A percentile compares a stretch with the other conserved stretches of the same genome.
These are phyloP conservation scores for Andrena bicolor DNA, from an alignment of 2,888 invertebrate genomes.

Conservation along the genomic window DNA sequence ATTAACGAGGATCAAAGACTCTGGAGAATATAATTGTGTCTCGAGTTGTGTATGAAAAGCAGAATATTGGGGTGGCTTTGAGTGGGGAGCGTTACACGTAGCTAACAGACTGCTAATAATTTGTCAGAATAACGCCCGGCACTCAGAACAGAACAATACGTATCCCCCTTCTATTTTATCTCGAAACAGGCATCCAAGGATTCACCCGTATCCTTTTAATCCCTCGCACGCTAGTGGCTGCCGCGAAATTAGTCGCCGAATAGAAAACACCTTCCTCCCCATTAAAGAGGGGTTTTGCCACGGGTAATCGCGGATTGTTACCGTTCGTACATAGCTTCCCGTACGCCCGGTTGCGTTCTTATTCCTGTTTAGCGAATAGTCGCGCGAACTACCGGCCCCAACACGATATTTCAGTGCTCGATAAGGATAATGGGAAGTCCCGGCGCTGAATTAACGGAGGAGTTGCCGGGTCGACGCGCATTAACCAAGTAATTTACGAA, in stretches of 20 bases:
- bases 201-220: conserved; percentile 14
- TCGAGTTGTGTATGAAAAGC: background rate
- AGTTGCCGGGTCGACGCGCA: conserved; percentile 60
- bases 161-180: background rate
- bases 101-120: background rate
- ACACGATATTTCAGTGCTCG: conserved; percentile 65
- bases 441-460: conserved; percentile 67
- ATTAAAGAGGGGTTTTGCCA: conserved; percentile 23
- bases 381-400: conserved; percentile 15
- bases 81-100: no score
- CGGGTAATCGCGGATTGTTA: conserved; percentile 33
- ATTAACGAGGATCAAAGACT: background rate
- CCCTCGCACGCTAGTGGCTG: background rate
- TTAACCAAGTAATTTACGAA: conserved; percentile 70
- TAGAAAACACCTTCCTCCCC: conserved; percentile 25
- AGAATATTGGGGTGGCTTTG: background rate
- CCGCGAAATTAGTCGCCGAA: conserved; percentile 38
- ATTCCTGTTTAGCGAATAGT: conserved; percentile 50
- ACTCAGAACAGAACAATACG: background rate
- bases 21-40: background rate
- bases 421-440: conserved; percentile 67
- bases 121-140: background rate
- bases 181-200: background rate
- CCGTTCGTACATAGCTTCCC: conserved; percentile 14
- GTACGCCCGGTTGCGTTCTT: conserved; percentile 33